Evolutionary conservation across 2,113 vertebrate genomes (phyloP).

Genomic region (Cryptomyrus ogoouensis): DNA sequence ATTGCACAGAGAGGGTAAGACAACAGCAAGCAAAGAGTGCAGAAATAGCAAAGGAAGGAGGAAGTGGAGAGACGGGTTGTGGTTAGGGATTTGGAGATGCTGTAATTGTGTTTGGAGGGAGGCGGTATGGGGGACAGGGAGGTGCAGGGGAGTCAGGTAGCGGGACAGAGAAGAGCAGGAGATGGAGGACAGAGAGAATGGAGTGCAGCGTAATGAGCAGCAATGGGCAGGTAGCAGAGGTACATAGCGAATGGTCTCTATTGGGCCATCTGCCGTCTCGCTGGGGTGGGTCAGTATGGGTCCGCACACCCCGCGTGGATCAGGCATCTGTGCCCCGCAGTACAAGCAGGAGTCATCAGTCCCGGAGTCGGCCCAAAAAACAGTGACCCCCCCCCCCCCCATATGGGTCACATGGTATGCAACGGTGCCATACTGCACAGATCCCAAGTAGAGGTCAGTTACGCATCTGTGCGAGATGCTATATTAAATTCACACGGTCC

Average conservation of each 20-base stretch:
- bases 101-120: background rate
- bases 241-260: background rate
- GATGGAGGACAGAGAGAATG: background rate
- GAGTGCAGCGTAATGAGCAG: background rate
- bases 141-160: background rate
- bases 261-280: background rate
- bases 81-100: constrained; percentile 1
- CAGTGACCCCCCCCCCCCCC: background rate
- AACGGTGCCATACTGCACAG: background rate
- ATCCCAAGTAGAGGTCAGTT: background rate
- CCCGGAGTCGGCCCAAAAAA: background rate
- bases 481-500: background rate
- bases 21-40: background rate
- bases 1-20: too few species aligned
- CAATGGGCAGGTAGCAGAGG: constrained; percentile 2
- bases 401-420: background rate
- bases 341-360: too few species aligned
- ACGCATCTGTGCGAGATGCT: background rate
- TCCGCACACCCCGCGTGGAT: background rate
- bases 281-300: background rate
- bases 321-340: constrained; percentile 10
- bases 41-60: background rate
- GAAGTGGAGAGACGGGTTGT: background rate
- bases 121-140: background rate
- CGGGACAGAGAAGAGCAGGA: background rate